A percentile compares a stretch with the other conserved stretches of the same genome.
phyloP scores from a whole-genome alignment of 2,113 vertebrate species.

The Perca fluviatilis region DNA sequence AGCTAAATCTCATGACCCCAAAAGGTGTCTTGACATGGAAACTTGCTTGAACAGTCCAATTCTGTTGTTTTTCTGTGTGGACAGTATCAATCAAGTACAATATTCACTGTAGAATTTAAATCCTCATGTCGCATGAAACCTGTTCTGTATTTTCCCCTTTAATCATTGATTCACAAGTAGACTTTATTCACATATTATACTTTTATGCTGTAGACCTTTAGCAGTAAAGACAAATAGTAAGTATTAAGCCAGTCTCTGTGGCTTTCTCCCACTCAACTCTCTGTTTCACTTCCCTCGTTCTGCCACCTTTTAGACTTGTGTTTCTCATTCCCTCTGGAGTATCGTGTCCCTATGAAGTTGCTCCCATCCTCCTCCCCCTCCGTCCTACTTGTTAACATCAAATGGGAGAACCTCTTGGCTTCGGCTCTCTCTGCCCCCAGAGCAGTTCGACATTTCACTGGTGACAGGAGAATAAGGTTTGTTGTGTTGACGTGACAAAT shows the following conservation, averaged over 20 bases:
- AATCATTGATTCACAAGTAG: background rate
- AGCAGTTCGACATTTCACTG: constrained; percentile 32
- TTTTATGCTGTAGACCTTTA: background rate
- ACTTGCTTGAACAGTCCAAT: no score
- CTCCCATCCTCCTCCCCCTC: constrained; percentile 17
- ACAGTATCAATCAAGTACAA: no score
- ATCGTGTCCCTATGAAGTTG: constrained; percentile 33
- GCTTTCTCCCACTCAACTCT: constrained; percentile 1
- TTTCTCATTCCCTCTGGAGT: constrained; percentile 10
- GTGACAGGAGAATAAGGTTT: constrained; percentile 31
- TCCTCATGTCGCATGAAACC: background rate
- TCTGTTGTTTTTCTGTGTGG: no score
- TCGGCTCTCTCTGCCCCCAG: constrained; percentile 5
- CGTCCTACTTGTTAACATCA: constrained; percentile 57
- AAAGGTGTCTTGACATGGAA: no score
- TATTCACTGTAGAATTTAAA: background rate
- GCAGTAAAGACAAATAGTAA: background rate
- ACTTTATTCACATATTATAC: background rate
- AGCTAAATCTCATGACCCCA: no score
- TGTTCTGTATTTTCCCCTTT: background rate
- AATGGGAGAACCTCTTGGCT: constrained; percentile 24
- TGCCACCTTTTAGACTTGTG: background rate
- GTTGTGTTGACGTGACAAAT: constrained; percentile 40
- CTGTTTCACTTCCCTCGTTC: background rate
- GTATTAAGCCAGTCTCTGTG: background rate